Base-by-base conservation (phyloP, 1,140 invertebrate genomes). In the Chironomus tepperi region DNA sequence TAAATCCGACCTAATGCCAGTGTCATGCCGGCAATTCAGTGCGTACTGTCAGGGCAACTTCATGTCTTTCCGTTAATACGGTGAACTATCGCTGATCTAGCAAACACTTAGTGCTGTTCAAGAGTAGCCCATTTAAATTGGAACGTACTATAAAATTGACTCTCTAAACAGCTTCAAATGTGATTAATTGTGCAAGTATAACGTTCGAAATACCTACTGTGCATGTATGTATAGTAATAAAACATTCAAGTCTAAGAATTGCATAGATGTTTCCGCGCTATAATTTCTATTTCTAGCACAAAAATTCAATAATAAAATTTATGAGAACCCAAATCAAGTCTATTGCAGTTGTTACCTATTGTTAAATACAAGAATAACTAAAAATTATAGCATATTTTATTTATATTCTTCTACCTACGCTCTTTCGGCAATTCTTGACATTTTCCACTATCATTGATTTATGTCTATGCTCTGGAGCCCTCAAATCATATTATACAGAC, bases 361-460 rank as follows among this genome's bases (percentile, higher is more conserved):
- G 43, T 47, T 47, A 47, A 47, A 47, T 10, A 47, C 42, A 43
- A 43, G 10, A 43, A 43, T 43, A 10, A 15, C 8, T 47, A 47
- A 15, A 57, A 57, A 57, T 57, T 57, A 57, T n/a, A 57, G 47
- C n/a, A 57, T n/a, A 57, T n/a, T n/a, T n/a, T n/a, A n/a, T n/a
- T n/a, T n/a, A 9, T 57, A n/a, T 57, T 57, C n/a, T 57, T 57
- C 47, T 57, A 57, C 10, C 47, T 57, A 57, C 9, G n/a, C 12
- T 57, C n/a, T 57, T 57, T 57, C 47, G 47, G 47, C 47, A 57
- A 57, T 57, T 57, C 47, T 57, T 57, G 47, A 57, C 47, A 57
- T 57, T 57, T 57, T 57, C 15, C 47, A 57, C 47, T 57, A 57
- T 57, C 47, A 57, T 57, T 57, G 47, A 57, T 47, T 47, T 47